Evolutionary conservation across 2,888 invertebrate species (phyloP).

Genomic region (Rhyacophila evoluta): DNA sequence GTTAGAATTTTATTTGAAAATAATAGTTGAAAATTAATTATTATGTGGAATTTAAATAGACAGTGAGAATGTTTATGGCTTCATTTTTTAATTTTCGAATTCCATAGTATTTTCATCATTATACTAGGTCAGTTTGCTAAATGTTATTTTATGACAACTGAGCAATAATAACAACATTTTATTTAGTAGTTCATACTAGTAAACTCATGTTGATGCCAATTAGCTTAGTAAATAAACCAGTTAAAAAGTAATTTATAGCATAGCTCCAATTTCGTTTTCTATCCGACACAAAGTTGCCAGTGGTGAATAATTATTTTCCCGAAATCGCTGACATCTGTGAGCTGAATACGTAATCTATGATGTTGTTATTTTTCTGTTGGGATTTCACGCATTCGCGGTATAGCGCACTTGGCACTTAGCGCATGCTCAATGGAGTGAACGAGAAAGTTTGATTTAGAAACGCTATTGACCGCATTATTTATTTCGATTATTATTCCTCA

Average conservation of each 20-base stretch:
- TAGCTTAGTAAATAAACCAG: too few species aligned
- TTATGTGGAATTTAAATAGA: too few species aligned
- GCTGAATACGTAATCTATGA: conserved; percentile 6
- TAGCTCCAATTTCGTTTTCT: not conserved
- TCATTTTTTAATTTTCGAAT: too few species aligned
- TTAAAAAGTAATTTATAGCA: not conserved
- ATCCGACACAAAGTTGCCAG: not conserved
- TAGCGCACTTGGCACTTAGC: not conserved
- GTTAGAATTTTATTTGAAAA: too few species aligned
- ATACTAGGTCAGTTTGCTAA: too few species aligned
- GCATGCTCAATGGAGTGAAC: conserved; percentile 26
- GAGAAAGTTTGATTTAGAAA: conserved; percentile 44
- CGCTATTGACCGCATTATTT: conserved; percentile 36
- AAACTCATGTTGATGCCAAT: too few species aligned
- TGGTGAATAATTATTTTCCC: conserved; percentile 5
- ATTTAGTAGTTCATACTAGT: too few species aligned
- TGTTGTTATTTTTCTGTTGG: not conserved
- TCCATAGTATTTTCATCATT: too few species aligned
- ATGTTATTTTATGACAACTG: too few species aligned
- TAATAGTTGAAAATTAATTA: too few species aligned
- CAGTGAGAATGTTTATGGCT: too few species aligned
- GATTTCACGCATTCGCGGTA: conserved; percentile 4
- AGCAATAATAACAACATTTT: too few species aligned
- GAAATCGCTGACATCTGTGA: not conserved
- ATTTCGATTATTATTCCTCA: conserved; percentile 20